Base-by-base conservation (phyloP, 1,140 invertebrate species). In the Parapsyche elsis region DNA sequence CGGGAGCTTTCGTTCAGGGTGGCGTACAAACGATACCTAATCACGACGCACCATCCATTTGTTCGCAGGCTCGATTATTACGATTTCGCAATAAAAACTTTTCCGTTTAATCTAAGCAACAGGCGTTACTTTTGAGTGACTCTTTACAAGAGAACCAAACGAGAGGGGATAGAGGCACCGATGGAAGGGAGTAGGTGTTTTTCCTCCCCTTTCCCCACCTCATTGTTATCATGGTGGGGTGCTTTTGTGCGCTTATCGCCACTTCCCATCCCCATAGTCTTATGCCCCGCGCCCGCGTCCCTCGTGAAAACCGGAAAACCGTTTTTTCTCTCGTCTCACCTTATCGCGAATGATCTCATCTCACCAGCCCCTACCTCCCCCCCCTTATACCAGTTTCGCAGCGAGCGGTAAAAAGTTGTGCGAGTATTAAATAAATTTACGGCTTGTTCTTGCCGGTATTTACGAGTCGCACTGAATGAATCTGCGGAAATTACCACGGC, bases 351-450 rank as follows among this genome's bases (percentile, higher is more conserved):
- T 59, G 76, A 80, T 82, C 81, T 81, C 45, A 19, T 73, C 59
- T 76, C 64, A 14, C 21, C 59, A 10, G 59, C 21, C 19, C 19
- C 59, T 23, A 46, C 5, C 45, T 7, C 49, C 49, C 1, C 10
- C 49, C 49, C 49, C 49, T 12, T 1, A 53, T 53, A 1, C 12
- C 49, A 16, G 49, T 53, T 67, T 67, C 64, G 24, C 16, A 53
- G 49, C 49, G 38, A 21, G 30, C 16, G 64, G 67, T 74, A 76
- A 80, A 81, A 80, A 82, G 75, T 80, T 75, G 64, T 71, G 61
- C 19, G 16, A 64, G 81, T 80, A 80, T 80, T 76, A 82, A 80
- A 80, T 75, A 78, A 82, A 82, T 82, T 81, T 82, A 82, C 73
- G 53, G 71, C 71, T 80, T 75, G 75, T 76, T 79, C 79, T 67